Evolutionary conservation across 1,140 invertebrate species (phyloP), one percentile per base, ranked within the genome.

Genomic region (Zaprionus nigranus): DNA sequence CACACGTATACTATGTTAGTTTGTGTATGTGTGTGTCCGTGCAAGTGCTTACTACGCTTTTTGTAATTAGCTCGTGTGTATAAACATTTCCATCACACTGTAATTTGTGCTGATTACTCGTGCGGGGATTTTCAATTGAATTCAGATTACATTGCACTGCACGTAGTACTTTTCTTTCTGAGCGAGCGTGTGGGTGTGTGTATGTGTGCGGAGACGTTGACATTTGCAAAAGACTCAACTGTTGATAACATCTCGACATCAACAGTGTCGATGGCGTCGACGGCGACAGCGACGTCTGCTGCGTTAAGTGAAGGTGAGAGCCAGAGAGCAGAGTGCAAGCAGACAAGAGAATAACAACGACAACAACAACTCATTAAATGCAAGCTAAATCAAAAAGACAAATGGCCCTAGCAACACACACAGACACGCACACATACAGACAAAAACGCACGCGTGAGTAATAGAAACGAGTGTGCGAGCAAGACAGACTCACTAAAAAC

Each of bases 161-260:
- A 30, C 9, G 11, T 12, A 24, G 9, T 20, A 51, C 46, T 13
- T 12, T 6, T 5, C 22, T 28, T n/a, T n/a, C n/a, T n/a, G n/a
- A n/a, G n/a, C n/a, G n/a, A n/a, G n/a, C n/a, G 6, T 28, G 3
- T 20, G 20, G 9, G 12, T 15, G 17, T 22, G 20, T 7, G 13
- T 34, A n/a, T 49, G n/a, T 24, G 24, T 34, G n/a, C 5, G 20
- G 26, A 67, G 38, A 57, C 65, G 56, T 59, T 68, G 65, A 68
- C 65, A 68, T 68, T 68, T 51, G 62, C 49, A 78, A 74, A 78
- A 64, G 22, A 36, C 58, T 70, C 5, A 11, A 7, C 36, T 49
- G 30, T 57, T 75, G 84, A 87, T 88, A 86, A 88, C 80, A 80
- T 88, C 34, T 87, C 83, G 80, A 87, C 84, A 83, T 82, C 58